phyloP scores from a whole-genome alignment of 2,113 vertebrate species.

The Macaca nemestrina region DNA sequence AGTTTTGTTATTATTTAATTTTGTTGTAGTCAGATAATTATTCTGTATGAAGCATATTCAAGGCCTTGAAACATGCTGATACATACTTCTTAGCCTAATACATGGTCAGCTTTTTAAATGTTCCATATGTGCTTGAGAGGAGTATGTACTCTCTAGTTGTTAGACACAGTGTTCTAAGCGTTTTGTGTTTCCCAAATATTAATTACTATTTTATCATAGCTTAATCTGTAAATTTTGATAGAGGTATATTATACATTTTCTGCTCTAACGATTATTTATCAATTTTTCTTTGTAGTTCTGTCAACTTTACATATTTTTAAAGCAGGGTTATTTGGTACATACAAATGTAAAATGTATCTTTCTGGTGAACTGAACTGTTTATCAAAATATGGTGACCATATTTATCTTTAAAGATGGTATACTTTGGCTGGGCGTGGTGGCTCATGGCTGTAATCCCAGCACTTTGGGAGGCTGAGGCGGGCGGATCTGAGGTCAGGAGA shows the following conservation, averaged over 20 bases:
- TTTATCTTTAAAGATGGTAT: constrained; percentile 8
- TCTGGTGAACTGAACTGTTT: neutral
- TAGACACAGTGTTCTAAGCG: neutral
- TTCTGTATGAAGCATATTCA: neutral
- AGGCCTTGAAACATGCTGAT: neutral
- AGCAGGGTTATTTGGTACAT: neutral
- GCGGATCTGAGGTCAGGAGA: too few species aligned
- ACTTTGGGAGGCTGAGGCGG: too few species aligned
- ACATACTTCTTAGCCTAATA: neutral
- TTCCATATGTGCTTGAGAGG: neutral
- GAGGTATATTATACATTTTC: neutral
- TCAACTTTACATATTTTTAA: constrained; percentile 3
- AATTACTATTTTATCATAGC: neutral
- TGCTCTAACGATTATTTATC: neutral
- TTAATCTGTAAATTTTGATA: neutral
- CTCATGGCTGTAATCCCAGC: too few species aligned
- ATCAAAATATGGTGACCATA: neutral
- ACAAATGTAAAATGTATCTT: neutral
- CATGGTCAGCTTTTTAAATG: neutral
- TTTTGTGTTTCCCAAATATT: neutral
- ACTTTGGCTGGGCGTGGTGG: neutral
- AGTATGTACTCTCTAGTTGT: neutral
- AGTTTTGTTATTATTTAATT: neutral
- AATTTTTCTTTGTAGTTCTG: neutral
- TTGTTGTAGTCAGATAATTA: neutral